These are phyloP conservation scores for Otolemur crassicaudatus DNA, from an alignment of 2,797 vertebrate species.

Conservation along the genomic window DNA sequence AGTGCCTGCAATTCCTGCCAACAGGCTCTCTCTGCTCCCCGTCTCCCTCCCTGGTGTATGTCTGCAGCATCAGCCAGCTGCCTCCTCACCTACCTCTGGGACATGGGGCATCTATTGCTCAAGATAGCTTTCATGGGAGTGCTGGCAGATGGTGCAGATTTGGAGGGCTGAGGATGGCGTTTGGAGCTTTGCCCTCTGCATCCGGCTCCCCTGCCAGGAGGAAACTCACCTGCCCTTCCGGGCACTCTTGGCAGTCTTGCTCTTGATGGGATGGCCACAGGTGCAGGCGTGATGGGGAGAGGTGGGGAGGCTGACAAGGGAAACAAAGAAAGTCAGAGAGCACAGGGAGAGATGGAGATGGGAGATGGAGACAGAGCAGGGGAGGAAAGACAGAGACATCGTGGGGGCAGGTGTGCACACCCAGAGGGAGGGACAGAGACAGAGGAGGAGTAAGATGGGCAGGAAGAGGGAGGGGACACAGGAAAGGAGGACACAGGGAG, in stretches of 20 bases:
- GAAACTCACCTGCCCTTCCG: neutral
- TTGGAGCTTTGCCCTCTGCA: conserved; percentile 13
- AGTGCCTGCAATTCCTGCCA: neutral
- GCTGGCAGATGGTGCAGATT: conserved; percentile 78
- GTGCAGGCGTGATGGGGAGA: neutral
- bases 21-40: conserved; percentile 64
- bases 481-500: neutral
- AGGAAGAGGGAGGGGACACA: neutral
- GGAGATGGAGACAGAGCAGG: neutral
- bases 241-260: neutral
- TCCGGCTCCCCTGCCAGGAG: neutral
- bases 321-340: neutral
- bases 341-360: neutral
- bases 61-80: conserved; percentile 77
- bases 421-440: neutral
- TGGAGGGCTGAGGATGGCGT: conserved; percentile 65
- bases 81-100: conserved; percentile 70
- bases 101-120: conserved; percentile 65
- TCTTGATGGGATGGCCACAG: neutral
- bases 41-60: conserved; percentile 49
- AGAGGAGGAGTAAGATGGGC: neutral
- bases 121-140: conserved; percentile 75
- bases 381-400: neutral
- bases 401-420: neutral
- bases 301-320: neutral